A percentile compares a stretch with the other conserved stretches of the same genome.
Conservation (phyloP, 2,113 vertebrate genomes). For the Phocoena phocoena region DNA sequence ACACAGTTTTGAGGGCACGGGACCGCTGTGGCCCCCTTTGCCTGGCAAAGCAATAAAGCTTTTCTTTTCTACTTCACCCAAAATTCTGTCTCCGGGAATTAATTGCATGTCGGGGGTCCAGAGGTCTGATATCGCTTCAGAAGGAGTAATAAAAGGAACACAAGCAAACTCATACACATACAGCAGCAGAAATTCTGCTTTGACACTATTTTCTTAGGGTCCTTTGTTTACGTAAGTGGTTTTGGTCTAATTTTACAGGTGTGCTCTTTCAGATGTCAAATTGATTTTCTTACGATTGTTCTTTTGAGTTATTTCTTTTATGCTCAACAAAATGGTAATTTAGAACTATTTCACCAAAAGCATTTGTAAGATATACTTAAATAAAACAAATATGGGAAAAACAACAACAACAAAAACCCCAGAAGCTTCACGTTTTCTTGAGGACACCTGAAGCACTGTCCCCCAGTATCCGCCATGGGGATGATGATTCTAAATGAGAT, state of each 20-base stretch:
- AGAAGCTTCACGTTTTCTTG: neutral
- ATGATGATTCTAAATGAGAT: neutral
- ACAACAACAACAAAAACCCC: neutral
- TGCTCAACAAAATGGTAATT: neutral
- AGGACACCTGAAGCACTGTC: neutral
- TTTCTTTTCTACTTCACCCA: neutral
- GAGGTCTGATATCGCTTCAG: neutral
- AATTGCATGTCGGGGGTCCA: neutral
- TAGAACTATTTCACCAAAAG: slow-evolving; percentile 22
- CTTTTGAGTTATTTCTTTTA: slow-evolving; percentile 3
- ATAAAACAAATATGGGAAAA: neutral
- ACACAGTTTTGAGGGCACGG: neutral
- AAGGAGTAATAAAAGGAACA: neutral
- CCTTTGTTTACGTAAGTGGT: neutral
- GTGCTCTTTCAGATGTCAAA: neutral
- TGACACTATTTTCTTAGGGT: neutral
- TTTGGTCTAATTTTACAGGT: neutral
- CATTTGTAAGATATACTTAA: neutral
- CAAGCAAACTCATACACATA: neutral
- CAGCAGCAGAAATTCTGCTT: neutral
- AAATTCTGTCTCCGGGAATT: neutral
- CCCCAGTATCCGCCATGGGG: neutral
- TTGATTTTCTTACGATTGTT: neutral
- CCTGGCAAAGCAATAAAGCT: neutral
- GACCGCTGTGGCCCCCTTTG: neutral